Base-by-base conservation (phyloP, 2,888 invertebrate genomes). In the Muschampia plurimacula region DNA sequence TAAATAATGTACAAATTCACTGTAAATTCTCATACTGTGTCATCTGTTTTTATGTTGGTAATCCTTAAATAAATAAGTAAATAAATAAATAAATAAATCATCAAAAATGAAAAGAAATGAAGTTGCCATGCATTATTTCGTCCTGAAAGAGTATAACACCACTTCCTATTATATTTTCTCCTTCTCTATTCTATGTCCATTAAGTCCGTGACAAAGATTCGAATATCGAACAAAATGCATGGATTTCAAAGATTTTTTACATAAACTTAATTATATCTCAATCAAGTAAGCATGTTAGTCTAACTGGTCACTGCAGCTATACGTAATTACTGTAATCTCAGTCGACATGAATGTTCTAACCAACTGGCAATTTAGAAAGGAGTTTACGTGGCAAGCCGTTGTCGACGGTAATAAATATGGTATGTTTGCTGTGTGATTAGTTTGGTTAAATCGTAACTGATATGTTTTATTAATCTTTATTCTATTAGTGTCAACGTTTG, bases 321-420 rank as follows among this genome's bases (percentile, higher is more conserved):
- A 55, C 65, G 44, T 70, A 70, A 70, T 70, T 70, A 46, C 69
- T 6, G 70, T 70, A 65, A 65, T 71, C 65, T 71, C 59, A 64
- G 59, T 46, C 39, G 64, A 69, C 70, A 44, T 59, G 59, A 65
- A 65, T 65, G 70, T 65, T 70, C 65, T 44, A 6, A 15, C 63
- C 55, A 71, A 71, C 65, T 10, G 46, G 70, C 65, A 71, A 71
- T 71, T 71, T 71, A 71, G 70, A 71, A 65, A 71, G 70, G 70
- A 64, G 28, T n/a, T 65, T 64, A 59, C 59, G 22, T 41, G 55
- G 28, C 41, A 57, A 22, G 57, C 55, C 10, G 22, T 55, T 69
- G 64, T 64, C 62, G 52, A 69, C 28, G 41, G n/a, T 22, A 69
- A 65, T 70, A 70, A 70, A 70, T 70, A 22, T 22, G 22, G 22